These are phyloP conservation scores for Diorhabda sublineata DNA, from an alignment of 1,140 invertebrate species.

Conservation along the genomic window DNA sequence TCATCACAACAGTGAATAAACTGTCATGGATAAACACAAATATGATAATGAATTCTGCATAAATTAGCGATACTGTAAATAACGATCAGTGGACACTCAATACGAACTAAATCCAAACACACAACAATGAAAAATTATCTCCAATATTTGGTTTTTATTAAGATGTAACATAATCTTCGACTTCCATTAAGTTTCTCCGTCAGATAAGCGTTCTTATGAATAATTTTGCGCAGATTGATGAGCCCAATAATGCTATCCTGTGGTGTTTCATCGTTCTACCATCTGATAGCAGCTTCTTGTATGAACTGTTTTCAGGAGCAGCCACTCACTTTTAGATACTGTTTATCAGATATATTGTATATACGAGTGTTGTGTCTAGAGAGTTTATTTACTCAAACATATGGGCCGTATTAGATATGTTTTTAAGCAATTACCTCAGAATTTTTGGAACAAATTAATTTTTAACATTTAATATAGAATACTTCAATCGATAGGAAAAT, in stretches of 20 bases:
- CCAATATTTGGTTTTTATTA: slow-evolving; percentile 24
- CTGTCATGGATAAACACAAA: no score
- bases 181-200: slow-evolving; percentile 12
- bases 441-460: no score
- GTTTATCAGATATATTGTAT: slow-evolving; percentile 38
- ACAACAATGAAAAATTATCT: slow-evolving; percentile 24
- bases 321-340: slow-evolving; percentile 27
- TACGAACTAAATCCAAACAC: no score
- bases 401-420: no score
- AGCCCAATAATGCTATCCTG: slow-evolving; percentile 34
- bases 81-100: no score
- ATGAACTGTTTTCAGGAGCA: slow-evolving; percentile 32
- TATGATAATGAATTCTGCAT: no score
- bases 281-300: slow-evolving; percentile 40
- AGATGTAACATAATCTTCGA: slow-evolving; percentile 26
- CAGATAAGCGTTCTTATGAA: slow-evolving; percentile 36
- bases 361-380: slow-evolving; percentile 26
- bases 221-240: slow-evolving; percentile 41
- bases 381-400: slow-evolving; percentile 10
- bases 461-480: no score
- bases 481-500: no score
- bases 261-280: slow-evolving; percentile 35
- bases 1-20: no score
- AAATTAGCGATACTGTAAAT: no score
- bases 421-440: no score